Evolutionary conservation across 2,113 vertebrate species (phyloP).

Genomic region (Podarcis cretensis): DNA sequence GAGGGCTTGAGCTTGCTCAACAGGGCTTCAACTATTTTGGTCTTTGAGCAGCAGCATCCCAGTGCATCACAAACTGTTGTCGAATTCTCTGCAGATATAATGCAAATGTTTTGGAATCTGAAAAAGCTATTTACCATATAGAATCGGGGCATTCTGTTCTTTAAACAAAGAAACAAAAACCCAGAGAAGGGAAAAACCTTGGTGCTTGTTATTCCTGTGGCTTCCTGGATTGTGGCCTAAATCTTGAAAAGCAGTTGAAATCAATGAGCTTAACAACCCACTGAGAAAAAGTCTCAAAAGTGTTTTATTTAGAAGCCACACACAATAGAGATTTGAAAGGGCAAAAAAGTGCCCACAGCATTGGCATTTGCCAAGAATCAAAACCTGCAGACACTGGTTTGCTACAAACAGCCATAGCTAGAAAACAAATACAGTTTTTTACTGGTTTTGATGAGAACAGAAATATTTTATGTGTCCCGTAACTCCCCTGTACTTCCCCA

Average conservation of each 20-base stretch:
- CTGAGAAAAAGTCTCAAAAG: not conserved
- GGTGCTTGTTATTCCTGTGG: not conserved
- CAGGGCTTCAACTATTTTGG: not conserved
- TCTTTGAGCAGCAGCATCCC: not conserved
- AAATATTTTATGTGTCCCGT: not conserved
- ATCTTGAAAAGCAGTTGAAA: not conserved
- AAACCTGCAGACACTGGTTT: not conserved
- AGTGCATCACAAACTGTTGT: not conserved
- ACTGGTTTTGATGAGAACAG: not conserved
- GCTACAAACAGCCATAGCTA: not conserved
- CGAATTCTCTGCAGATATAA: not conserved
- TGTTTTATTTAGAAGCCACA: not conserved
- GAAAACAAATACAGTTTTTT: not conserved
- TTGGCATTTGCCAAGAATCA: not conserved
- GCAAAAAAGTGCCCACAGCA: too few relatives aligned
- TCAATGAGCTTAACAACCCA: not conserved
- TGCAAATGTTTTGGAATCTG: conserved; percentile 9
- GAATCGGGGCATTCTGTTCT: not conserved
- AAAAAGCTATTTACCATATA: not conserved
- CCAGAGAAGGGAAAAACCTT: not conserved
- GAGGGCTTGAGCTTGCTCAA: not conserved
- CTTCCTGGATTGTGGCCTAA: not conserved
- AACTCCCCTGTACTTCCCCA: not conserved
- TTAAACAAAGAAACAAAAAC: not conserved
- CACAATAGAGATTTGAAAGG: not conserved